Evolutionary conservation across 2,888 invertebrate genomes (phyloP).

Genomic region (Saturnia pavonia): DNA sequence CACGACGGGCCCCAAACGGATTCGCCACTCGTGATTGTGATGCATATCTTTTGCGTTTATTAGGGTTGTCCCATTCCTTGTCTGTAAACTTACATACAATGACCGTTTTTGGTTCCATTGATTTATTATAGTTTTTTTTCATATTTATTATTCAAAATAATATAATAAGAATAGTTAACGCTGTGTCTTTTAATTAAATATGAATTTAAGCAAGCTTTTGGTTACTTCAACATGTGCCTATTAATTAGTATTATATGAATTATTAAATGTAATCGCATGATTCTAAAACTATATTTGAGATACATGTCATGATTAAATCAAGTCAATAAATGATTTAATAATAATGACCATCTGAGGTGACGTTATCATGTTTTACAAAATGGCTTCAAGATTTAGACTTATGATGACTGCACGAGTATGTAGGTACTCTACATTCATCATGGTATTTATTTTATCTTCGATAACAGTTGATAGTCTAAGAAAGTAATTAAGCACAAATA

Average conservation of each 20-base stretch:
- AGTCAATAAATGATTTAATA: neutral
- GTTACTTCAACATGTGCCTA: neutral
- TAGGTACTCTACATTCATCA: conserved; percentile 6
- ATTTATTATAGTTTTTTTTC: neutral
- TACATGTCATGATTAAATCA: neutral
- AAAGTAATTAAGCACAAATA: conserved; percentile 11
- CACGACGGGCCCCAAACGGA: conserved; percentile 55
- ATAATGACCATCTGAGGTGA: conserved; percentile 2
- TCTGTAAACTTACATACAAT: conserved; percentile 43
- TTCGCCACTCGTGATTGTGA: conserved; percentile 55
- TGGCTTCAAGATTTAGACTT: conserved; percentile 9
- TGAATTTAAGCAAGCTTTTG: neutral
- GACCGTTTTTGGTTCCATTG: conserved; percentile 42
- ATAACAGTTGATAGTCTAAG: conserved; percentile 18
- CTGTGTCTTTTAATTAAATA: neutral
- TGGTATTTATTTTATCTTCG: conserved; percentile 18
- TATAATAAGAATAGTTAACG: neutral
- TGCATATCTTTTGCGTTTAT: conserved; percentile 48
- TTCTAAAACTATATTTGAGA: neutral
- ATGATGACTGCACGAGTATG: conserved; percentile 2
- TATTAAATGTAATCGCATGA: neutral
- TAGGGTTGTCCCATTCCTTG: conserved; percentile 49
- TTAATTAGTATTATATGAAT: neutral
- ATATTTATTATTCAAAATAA: neutral
- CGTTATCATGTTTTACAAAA: conserved; percentile 13